These are phyloP conservation scores for Rhopalosiphum maidis DNA, from an alignment of 1,140 invertebrate species.

Conservation along the genomic window DNA sequence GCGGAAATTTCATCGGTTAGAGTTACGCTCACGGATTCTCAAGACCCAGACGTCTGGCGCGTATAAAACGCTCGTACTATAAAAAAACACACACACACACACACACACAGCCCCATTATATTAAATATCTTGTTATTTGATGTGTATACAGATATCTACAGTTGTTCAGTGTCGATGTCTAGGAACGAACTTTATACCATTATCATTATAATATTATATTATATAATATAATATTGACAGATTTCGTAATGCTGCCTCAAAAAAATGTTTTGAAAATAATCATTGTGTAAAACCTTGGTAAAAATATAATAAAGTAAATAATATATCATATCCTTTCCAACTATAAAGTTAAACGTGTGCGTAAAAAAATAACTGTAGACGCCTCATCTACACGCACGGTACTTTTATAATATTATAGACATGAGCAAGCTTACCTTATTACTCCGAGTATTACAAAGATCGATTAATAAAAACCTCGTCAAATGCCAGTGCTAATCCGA, in stretches of 20 bases:
- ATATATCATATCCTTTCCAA: neutral
- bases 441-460: neutral
- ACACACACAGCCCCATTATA: neutral
- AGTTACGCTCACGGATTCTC: neutral
- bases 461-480: neutral
- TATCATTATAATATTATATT: neutral
- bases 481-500: neutral
- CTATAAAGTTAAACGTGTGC: neutral
- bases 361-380: neutral
- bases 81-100: neutral
- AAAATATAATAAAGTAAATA: too few relatives aligned
- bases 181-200: neutral
- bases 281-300: neutral
- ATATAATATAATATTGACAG: neutral
- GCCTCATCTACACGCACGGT: neutral
- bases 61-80: neutral
- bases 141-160: neutral
- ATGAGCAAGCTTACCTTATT: neutral
- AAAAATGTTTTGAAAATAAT: neutral
- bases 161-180: neutral
- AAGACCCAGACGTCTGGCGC: neutral
- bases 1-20: neutral
- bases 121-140: constrained; percentile 1
- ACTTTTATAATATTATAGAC: neutral
- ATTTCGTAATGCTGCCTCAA: neutral